Evolutionary conservation across 2,797 vertebrate species (phyloP).

Genomic region (Anguilla obscura): DNA sequence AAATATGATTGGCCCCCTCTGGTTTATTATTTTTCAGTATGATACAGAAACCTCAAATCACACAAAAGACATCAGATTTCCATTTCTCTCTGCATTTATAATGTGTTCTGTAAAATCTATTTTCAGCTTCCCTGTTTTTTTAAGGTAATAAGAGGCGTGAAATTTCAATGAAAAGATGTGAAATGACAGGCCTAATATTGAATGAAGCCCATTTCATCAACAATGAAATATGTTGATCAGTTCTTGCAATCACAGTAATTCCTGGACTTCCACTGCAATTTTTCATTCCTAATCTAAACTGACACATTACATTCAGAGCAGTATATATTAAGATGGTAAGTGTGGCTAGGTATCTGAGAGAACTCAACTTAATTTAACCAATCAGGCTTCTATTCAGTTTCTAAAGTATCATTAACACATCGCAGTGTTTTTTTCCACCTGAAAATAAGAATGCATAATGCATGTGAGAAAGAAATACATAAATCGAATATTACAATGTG

Average conservation of each 20-base stretch:
- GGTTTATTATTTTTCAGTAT: neutral
- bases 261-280: neutral
- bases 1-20: neutral
- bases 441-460: neutral
- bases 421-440: neutral
- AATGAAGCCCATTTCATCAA: neutral
- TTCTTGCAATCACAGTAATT: neutral
- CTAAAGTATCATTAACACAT: neutral
- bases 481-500: neutral
- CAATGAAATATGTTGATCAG: neutral
- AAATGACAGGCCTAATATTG: conserved; percentile 1
- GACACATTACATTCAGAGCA: neutral
- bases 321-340: neutral
- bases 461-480: neutral
- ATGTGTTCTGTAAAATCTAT: conserved; percentile 4
- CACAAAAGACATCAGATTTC: neutral
- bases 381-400: neutral
- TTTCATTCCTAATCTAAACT: neutral
- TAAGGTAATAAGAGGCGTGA: neutral
- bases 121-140: neutral
- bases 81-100: neutral
- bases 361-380: neutral
- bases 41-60: neutral
- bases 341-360: neutral
- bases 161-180: neutral